Conservation (phyloP, 2,113 vertebrate species). For the Zingel zingel region DNA sequence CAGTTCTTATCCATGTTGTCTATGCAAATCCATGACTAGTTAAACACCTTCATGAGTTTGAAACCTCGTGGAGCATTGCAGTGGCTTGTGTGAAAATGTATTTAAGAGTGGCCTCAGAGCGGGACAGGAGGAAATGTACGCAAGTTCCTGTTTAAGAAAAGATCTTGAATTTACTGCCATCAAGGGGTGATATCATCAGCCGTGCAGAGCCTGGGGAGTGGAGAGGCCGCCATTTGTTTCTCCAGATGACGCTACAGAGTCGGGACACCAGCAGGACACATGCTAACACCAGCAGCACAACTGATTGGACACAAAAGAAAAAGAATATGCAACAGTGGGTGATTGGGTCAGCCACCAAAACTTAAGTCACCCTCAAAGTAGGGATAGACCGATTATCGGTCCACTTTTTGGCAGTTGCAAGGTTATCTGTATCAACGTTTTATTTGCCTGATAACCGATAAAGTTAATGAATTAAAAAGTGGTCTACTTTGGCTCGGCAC, state of each 20-base stretch:
- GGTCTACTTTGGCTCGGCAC: accelerated
- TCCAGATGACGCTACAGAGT: conserved; percentile 70
- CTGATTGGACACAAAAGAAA: conserved; percentile 20
- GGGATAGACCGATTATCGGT: too few relatives aligned
- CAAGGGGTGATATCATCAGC: conserved; percentile 66
- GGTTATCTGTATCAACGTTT: too few relatives aligned
- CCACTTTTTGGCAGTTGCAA: too few relatives aligned
- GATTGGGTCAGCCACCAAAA: neutral
- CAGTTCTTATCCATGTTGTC: neutral
- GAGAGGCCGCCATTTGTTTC: conserved; percentile 64
- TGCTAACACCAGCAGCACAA: conserved; percentile 56
- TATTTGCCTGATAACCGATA: too few relatives aligned
- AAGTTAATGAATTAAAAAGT: too few relatives aligned
- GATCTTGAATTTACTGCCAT: conserved; percentile 55
- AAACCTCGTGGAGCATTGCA: neutral
- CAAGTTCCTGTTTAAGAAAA: conserved; percentile 36
- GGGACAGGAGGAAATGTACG: neutral
- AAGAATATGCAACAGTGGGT: neutral
- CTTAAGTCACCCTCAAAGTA: neutral
- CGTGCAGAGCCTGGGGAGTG: conserved; percentile 61
- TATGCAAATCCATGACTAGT: neutral
- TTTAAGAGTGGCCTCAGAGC: neutral
- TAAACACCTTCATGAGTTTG: neutral
- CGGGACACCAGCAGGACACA: conserved; percentile 71
- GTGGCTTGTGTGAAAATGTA: neutral